Evolutionary conservation across 2,797 vertebrate species (phyloP).

Genomic region (Catostomus latipinnis): DNA sequence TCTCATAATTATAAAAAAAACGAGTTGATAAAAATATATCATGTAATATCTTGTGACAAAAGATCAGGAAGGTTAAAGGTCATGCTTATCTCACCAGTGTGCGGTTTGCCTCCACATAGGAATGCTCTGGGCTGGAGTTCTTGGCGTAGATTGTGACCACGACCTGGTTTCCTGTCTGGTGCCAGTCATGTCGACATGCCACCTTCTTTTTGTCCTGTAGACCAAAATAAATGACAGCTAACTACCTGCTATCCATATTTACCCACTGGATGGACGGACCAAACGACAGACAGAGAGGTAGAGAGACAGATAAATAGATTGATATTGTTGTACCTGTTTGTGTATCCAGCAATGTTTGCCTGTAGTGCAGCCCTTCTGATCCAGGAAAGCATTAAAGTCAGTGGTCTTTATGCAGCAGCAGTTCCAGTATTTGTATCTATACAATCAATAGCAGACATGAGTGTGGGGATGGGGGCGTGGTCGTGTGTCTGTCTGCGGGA

Average conservation of each 20-base stretch:
- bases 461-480: no score
- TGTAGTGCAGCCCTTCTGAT: constrained; percentile 88
- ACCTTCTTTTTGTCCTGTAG: constrained; percentile 79
- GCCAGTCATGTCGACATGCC: constrained; percentile 92
- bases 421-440: constrained; percentile 96
- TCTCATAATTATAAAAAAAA: no score
- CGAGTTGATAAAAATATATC: no score
- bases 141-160: constrained; percentile 91
- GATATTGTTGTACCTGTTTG: constrained; percentile 71
- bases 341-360: constrained; percentile 87
- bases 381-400: constrained; percentile 91
- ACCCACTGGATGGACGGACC: background rate
- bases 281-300: no score
- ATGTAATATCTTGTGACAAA: background rate
- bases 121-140: constrained; percentile 81
- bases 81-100: constrained; percentile 80
- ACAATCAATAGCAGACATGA: background rate
- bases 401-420: constrained; percentile 90
- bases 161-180: constrained; percentile 87
- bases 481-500: no score
- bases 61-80: background rate
- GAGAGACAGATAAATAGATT: no score
- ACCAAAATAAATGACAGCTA: background rate
- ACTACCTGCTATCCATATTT: background rate
- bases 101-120: constrained; percentile 83